Base-by-base conservation (phyloP, 2,113 vertebrate genomes). In the Danionella cerebrum region DNA sequence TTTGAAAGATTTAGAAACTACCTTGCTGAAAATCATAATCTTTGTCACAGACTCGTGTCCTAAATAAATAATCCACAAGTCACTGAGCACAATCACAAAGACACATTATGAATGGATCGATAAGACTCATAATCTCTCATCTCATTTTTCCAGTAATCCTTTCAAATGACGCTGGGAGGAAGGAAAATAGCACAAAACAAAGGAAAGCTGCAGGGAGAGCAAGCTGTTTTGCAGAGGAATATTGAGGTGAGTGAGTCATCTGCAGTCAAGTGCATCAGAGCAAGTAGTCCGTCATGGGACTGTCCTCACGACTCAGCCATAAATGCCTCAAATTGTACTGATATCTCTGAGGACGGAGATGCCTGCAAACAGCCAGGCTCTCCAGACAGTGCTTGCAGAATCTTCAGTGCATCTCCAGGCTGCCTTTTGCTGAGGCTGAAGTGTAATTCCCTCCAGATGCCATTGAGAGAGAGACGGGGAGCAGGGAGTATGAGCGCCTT, bases 71-170 rank as follows among this genome's bases (percentile, higher is more conserved):
- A 36, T 3, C 10, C 18, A 53, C 71, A 47, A 19, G 22, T 52
- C 58, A 62, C 10, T 25, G 48, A 6, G 14, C 50, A 39, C 12
- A 59, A 63, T 69, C 31, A 67, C 57, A 41, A 27, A 70, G 53
- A 74, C 44, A 79, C 65, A 76, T 74, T 70, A 59, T 69, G 80
- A 79, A 66, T 74, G 76, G 71, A 83, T 79, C 82, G 78, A 82
- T 84, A 83, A 63, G 21, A 71, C 83, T 80, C 72, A 73, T 78
- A 83, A 85, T 86, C 81, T 71, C 72, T 50, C 45, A 73, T 76
- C 67, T 82, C 72, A 74, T 75, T 82, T 82, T 83, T 77, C 72
- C 72, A 67, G 69, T 82, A 84, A 85, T 84, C 77, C 80, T 71
- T 69, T 76, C 65, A 70, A 77, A 78, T n/a, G 21, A 16, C 22